These are phyloP conservation scores for Piliocolobus tephrosceles DNA, from an alignment of 2,113 vertebrate species.

Conservation along the genomic window DNA sequence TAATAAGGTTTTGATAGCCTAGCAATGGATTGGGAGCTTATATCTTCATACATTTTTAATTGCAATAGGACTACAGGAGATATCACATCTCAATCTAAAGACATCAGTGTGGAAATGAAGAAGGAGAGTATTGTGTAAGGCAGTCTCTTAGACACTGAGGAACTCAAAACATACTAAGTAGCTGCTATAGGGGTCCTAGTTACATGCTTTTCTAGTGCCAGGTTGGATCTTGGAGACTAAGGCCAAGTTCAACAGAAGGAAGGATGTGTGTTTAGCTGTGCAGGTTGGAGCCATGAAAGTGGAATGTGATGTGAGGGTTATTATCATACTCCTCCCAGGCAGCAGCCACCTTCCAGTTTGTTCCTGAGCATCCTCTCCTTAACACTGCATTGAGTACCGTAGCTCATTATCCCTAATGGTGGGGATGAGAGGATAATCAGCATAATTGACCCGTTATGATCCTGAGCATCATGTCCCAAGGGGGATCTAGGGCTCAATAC, in stretches of 20 bases:
- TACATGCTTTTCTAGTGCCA: not conserved
- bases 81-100: not conserved
- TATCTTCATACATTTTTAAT: not conserved
- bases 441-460: conserved; percentile 38
- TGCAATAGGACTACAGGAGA: not conserved
- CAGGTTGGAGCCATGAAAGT: not conserved
- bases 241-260: not conserved
- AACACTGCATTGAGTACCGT: not conserved
- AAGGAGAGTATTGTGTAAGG: not conserved
- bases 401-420: not conserved
- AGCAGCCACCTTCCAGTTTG: not conserved
- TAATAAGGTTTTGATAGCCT: not conserved
- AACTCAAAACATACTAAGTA: not conserved
- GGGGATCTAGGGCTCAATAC: not conserved
- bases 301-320: not conserved
- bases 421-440: conserved; percentile 51
- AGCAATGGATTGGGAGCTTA: not conserved
- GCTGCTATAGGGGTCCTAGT: not conserved
- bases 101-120: not conserved
- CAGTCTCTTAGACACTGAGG: not conserved
- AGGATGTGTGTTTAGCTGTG: not conserved
- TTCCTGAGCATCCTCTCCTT: not conserved
- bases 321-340: not conserved
- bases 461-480: not conserved
- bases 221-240: not conserved